These are phyloP conservation scores for Pomacea canaliculata DNA, from an alignment of 2,888 invertebrate genomes.

Conservation along the genomic window DNA sequence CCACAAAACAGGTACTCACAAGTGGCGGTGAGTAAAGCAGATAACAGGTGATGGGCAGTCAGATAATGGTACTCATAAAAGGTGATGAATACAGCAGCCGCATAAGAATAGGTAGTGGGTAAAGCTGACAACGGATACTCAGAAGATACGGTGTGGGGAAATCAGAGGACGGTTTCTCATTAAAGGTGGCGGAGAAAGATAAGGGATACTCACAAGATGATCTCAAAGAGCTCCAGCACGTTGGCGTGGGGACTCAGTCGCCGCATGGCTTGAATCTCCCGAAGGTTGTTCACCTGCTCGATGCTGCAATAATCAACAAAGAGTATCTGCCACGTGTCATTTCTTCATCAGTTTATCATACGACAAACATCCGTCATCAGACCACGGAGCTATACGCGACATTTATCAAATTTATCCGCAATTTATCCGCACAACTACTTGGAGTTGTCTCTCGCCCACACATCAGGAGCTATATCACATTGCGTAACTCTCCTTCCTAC, in stretches of 20 bases:
- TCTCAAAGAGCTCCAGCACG: constrained; percentile 76
- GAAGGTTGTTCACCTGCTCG: constrained; percentile 70
- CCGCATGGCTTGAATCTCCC: constrained; percentile 77
- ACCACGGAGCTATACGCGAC: neutral
- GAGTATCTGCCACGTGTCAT: neutral
- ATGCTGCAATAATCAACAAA: constrained; percentile 56
- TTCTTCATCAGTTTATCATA: neutral
- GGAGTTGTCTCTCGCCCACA: too few species aligned
- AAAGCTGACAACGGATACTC: too few species aligned
- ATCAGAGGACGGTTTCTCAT: neutral
- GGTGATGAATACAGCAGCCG: too few species aligned
- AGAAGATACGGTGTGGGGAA: too few species aligned
- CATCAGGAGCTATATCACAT: too few species aligned
- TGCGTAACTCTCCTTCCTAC: too few species aligned
- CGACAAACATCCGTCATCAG: too few species aligned
- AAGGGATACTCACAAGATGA: constrained; percentile 75
- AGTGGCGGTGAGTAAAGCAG: too few species aligned
- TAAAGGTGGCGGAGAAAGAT: neutral
- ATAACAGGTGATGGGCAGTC: too few species aligned
- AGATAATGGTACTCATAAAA: too few species aligned
- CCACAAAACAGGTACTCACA: too few species aligned
- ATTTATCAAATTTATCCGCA: neutral
- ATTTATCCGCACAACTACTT: neutral
- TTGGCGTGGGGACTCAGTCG: constrained; percentile 76
- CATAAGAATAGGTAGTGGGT: too few species aligned